Evolutionary conservation across 92 coral and sea anemone genomes (phyloP), one percentile per base, ranked within the genome.

Genomic region (Pocillopora meandrina): DNA sequence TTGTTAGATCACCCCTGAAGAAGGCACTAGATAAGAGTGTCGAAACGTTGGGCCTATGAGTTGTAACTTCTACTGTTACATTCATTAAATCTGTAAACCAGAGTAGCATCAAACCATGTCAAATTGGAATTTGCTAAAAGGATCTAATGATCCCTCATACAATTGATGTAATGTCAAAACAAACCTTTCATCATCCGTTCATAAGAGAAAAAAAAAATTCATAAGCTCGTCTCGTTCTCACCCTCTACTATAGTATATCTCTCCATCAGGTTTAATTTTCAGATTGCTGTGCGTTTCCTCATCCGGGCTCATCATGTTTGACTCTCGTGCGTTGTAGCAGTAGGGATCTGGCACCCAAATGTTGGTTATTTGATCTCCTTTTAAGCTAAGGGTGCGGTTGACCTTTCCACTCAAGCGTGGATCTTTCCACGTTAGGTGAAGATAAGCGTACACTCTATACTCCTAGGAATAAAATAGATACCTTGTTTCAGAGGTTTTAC

Each of bases 261-360:
- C 74, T 1, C 95, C 95, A 77, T 59, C 61, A 6, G 88, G 76
- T 8, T 75, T 6, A 18, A 92, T 65, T 26, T 82, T 67, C 69
- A 92, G 65, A 87, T 85, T 90, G 81, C 90, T 92, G 67, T 92
- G 89, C 10, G 89, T 78, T 52, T 92, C 93, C 2, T 72, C 86
- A 19, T 92, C 93, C 1, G 95, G 84, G 60, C 88, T 84, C 83
- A 87, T 91, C 42, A 93, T 89, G 63, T 85, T 90, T 31, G 95
- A 81, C 58, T 93, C 85, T 5, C 94, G 86, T 1, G 96, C 94
- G 82, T 93, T 93, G 56, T 88, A 86, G 77, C 96, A 93, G 79
- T 77, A 93, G 21, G 93, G 87, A 71, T 90, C 94, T 56, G 96
- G 96, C 13, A 61, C 87, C 96, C 96, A 93, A 20, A 90, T 69